Percentiles rank a stretch among this genome's conserved stretches.
phyloP scores from a whole-genome alignment of 1,140 invertebrate species.

The Hyles vespertilio region DNA sequence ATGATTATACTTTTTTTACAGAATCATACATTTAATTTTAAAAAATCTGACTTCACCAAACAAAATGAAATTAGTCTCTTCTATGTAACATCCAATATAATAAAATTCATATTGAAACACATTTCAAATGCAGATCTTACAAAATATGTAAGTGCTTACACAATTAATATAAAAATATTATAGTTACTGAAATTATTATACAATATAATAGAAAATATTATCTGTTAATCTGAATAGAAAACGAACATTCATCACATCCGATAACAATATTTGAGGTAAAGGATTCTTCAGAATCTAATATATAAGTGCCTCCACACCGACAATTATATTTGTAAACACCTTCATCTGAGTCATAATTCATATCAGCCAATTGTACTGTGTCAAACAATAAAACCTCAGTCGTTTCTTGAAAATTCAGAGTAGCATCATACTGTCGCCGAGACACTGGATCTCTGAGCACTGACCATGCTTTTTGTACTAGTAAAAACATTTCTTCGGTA shows the following conservation, averaged over 20 bases:
- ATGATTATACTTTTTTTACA: too few relatives aligned
- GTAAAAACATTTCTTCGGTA: slow-evolving; percentile 63
- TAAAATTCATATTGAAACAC: too few relatives aligned
- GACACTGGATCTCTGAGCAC: slow-evolving; percentile 74
- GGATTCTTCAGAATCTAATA: slow-evolving; percentile 67
- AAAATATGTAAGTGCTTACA: too few relatives aligned
- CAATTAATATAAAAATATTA: too few relatives aligned
- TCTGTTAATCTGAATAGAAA: slow-evolving; percentile 76
- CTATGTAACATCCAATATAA: too few relatives aligned
- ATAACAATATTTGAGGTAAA: slow-evolving; percentile 68
- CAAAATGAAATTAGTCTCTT: too few relatives aligned
- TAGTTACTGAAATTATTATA: too few relatives aligned
- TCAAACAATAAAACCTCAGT: slow-evolving; percentile 76
- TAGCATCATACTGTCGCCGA: slow-evolving; percentile 78
- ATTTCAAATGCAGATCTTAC: too few relatives aligned
- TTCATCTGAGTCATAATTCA: slow-evolving; percentile 61
- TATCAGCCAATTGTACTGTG: slow-evolving; percentile 71
- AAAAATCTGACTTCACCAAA: too few relatives aligned
- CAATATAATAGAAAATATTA: slow-evolving; percentile 3
- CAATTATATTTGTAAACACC: slow-evolving; percentile 76
- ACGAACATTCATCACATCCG: slow-evolving; percentile 81
- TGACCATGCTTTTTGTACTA: slow-evolving; percentile 80
- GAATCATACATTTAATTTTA: too few relatives aligned
- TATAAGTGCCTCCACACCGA: slow-evolving; percentile 80
- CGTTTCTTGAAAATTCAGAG: slow-evolving; percentile 74